Conservation (phyloP, 2,113 vertebrate genomes). For the Microcebus murinus region DNA sequence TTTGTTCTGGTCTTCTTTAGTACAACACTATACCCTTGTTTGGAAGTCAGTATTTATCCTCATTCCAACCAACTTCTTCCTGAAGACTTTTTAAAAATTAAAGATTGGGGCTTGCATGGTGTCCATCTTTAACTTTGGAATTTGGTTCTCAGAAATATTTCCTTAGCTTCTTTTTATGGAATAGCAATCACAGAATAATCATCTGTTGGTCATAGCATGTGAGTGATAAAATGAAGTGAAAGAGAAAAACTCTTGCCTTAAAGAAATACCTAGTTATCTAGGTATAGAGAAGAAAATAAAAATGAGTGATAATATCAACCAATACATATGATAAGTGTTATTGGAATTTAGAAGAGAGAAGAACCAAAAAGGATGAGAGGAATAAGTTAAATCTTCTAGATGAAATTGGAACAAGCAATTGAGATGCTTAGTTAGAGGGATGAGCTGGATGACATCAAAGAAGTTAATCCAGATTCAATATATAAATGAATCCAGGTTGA, state of each 20-base stretch:
- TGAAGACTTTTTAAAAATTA: background rate
- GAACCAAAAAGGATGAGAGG: background rate
- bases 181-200: background rate
- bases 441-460: background rate
- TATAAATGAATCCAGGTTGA: background rate
- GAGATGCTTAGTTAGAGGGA: background rate
- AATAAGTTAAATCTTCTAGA: background rate
- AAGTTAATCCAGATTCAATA: background rate
- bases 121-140: background rate
- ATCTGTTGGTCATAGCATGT: background rate
- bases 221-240: background rate
- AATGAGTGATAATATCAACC: background rate
- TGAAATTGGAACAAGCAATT: background rate
- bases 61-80: background rate
- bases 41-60: background rate
- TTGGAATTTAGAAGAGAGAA: background rate
- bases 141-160: conserved; percentile 4
- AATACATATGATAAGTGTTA: background rate
- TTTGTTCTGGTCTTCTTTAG: background rate
- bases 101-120: background rate
- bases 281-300: background rate
- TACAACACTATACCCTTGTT: background rate
- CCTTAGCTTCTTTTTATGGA: background rate
- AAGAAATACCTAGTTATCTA: background rate
- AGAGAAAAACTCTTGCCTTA: background rate